phyloP scores from a whole-genome alignment of 2,797 vertebrate species.

The Eulemur rubriventer region DNA sequence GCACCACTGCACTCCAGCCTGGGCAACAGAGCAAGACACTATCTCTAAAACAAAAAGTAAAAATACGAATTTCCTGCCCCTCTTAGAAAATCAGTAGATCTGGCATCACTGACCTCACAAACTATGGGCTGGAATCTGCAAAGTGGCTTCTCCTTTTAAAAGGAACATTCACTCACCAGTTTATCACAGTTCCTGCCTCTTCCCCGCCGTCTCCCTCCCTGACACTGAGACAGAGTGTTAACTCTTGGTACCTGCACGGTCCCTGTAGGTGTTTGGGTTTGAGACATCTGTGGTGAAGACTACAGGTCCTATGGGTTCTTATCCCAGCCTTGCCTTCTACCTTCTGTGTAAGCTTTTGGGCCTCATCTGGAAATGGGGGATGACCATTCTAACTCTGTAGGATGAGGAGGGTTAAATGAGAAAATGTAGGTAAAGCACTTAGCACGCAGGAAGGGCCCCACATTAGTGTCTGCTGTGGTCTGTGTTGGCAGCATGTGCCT shows the following conservation, averaged over 20 bases:
- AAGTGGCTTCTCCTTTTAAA: not conserved
- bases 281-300: not conserved
- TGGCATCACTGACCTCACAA: not conserved
- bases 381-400: too few relatives aligned
- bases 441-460: not conserved
- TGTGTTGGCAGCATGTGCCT: not conserved
- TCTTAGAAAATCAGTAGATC: constrained; percentile 8
- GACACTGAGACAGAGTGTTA: not conserved
- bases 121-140: not conserved
- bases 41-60: not conserved
- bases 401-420: not conserved
- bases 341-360: not conserved
- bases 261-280: not conserved
- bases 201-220: not conserved
- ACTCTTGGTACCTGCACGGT: not conserved
- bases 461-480: accelerated
- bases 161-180: not conserved
- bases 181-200: not conserved
- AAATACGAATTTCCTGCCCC: not conserved
- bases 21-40: not conserved
- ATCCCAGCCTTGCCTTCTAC: not conserved
- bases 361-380: not conserved
- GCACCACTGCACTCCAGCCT: not conserved
- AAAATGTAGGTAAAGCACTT: not conserved
- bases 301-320: not conserved